Percentiles rank a stretch among this genome's conserved stretches.
phyloP scores from a whole-genome alignment of 2,888 invertebrate species.

The Xanthia icteritia region DNA sequence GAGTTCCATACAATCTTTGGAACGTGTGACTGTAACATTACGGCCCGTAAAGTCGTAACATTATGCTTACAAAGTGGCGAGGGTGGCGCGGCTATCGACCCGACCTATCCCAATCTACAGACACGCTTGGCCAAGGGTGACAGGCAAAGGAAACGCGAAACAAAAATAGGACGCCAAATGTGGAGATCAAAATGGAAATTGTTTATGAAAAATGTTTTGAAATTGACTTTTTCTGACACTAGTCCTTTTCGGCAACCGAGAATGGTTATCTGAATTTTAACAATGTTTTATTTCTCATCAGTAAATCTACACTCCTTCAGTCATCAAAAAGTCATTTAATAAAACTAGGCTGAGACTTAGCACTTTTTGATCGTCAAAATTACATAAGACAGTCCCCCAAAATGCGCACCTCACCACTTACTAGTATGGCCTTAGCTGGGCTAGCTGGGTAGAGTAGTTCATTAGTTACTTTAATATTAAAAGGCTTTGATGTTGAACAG shows the following conservation, averaged over 20 bases:
- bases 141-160: slow-evolving; percentile 53
- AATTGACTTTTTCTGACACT: not conserved
- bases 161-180: slow-evolving; percentile 28
- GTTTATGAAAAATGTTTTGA: not conserved
- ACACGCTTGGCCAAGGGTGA: slow-evolving; percentile 69
- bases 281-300: not conserved
- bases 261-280: not conserved
- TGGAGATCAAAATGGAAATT: slow-evolving; percentile 22
- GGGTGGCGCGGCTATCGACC: slow-evolving; percentile 75
- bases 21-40: slow-evolving; percentile 51
- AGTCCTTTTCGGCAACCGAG: not conserved
- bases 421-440: too few relatives aligned
- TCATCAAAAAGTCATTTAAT: not conserved
- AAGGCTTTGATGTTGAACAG: not conserved
- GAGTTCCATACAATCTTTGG: slow-evolving; percentile 42
- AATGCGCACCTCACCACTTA: not conserved
- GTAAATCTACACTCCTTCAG: not conserved
- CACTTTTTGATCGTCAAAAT: not conserved
- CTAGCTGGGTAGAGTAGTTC: too few relatives aligned
- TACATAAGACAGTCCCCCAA: not conserved
- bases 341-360: not conserved
- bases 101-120: slow-evolving; percentile 83
- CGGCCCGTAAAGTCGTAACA: slow-evolving; percentile 50
- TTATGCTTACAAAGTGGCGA: slow-evolving; percentile 52
- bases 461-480: not conserved